Base-by-base conservation (phyloP, 1,140 invertebrate genomes). In the Agraylea sexmaculata region DNA sequence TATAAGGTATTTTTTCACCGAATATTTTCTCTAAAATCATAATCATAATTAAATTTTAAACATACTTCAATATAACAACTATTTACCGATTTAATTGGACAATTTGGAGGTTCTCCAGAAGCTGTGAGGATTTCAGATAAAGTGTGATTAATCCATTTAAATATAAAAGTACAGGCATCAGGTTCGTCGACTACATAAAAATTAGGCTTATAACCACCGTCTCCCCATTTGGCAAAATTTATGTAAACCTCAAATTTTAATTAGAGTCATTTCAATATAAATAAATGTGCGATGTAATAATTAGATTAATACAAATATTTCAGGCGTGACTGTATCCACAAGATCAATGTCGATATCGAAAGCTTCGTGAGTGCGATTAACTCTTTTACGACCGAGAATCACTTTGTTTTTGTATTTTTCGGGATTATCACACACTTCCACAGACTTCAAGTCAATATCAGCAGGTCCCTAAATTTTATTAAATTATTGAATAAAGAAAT, bases 201-300 rank as follows among this genome's bases (percentile, higher is more conserved):
- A 23, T 43, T 43, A 16, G 41, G 41, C 16, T 43, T 43, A 36
- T 31, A 43, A 3, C 41, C 41, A 2, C 41, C 41, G 17, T 43
- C 41, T 31, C 41, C 43, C 43, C 43, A 45, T 40, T 36, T 45
- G 11, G 37, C 43, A 3, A 40, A n/a, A 15, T 45, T 45, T n/a
- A 40, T 16, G n/a, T 40, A 6, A 15, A 45, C 12, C 43, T 45
- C 23, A 25, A 25, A 25, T 7, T 6, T 25, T 25, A n/a, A 6
- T 25, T 25, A n/a, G n/a, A 25, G n/a, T 25, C n/a, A 25, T 7
- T 7, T 25, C 6, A 25, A 25, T 7, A 25, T n/a, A 6, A 25
- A 7, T 7, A 25, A 25, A 7, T 25, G 6, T 6, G 6, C 6
- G 6, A 25, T n/a, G n/a, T 35, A 35, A 13, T 25, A n/a, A 10